phyloP scores from a whole-genome alignment of 2,113 vertebrate genomes.

The Brevimyrus niger region DNA sequence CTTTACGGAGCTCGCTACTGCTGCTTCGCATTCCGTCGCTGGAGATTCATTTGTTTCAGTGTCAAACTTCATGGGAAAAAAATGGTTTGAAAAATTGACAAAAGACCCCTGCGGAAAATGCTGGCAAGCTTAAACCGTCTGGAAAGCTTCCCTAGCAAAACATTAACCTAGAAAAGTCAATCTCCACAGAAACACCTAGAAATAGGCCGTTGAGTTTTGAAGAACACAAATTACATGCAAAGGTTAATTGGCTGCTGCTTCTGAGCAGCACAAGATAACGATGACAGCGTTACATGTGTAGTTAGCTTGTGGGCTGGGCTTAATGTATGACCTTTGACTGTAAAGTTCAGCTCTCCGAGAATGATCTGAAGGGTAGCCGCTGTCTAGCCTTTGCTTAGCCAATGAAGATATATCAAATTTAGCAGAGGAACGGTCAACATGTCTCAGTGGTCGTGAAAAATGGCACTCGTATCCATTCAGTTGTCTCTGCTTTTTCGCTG shows the following conservation, averaged over 20 bases:
- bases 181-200: neutral
- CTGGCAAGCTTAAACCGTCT: neutral
- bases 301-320: constrained; percentile 43
- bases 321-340: constrained; percentile 48
- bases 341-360: constrained; percentile 55
- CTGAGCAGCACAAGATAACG: constrained; percentile 38
- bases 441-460: neutral
- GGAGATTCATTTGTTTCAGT: neutral
- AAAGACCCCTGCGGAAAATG: neutral
- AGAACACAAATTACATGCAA: constrained; percentile 45
- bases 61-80: neutral
- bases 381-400: constrained; percentile 11
- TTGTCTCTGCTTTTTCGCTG: neutral
- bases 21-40: neutral
- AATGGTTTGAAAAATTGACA: neutral
- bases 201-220: constrained; percentile 17
- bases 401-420: neutral
- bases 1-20: neutral
- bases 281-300: constrained; percentile 44
- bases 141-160: neutral
- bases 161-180: constrained; percentile 6
- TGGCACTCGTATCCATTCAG: neutral
- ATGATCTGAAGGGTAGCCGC: constrained; percentile 41
- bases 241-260: constrained; percentile 52
- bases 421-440: neutral